These are phyloP conservation scores for Sparidentex hasta DNA, from an alignment of 2,797 vertebrate species.

Conservation along the genomic window DNA sequence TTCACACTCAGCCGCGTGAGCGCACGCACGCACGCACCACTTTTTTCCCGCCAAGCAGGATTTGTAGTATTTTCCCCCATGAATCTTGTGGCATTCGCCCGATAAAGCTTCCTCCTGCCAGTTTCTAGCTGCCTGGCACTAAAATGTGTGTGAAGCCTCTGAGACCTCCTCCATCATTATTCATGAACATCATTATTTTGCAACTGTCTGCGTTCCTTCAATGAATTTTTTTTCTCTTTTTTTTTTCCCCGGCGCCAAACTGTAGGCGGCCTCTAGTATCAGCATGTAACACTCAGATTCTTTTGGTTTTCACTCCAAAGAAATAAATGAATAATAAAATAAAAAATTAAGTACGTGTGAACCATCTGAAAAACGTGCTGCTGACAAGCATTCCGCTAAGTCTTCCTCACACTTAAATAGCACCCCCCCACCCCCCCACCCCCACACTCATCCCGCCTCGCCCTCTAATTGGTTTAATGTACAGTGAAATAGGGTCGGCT, in stretches of 20 bases:
- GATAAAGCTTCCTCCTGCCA: conserved; percentile 78
- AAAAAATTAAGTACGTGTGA: conserved; percentile 52
- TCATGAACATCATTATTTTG: conserved; percentile 81
- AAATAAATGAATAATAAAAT: too few relatives aligned
- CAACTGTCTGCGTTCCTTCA: conserved; percentile 71
- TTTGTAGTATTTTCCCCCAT: conserved; percentile 70
- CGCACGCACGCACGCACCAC: conserved; percentile 37
- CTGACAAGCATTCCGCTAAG: conserved; percentile 69
- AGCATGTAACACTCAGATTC: conserved; percentile 58
- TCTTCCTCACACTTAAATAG: conserved; percentile 54
- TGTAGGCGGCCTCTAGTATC: conserved; percentile 67
- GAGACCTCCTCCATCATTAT: conserved; percentile 79
- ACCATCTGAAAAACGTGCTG: conserved; percentile 51
- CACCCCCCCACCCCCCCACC: background rate
- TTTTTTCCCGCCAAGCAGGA: conserved; percentile 73
- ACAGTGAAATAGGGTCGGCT: conserved; percentile 78
- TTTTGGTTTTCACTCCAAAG: conserved; percentile 57
- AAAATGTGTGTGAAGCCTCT: conserved; percentile 70
- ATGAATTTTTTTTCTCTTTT: conserved; percentile 50
- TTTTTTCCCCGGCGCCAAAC: conserved; percentile 48
- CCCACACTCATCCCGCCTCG: background rate
- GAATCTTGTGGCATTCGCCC: conserved; percentile 72
- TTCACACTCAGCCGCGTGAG: conserved; percentile 49
- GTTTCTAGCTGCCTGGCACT: conserved; percentile 70
- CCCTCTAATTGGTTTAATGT: conserved; percentile 81